Base-by-base conservation (phyloP, 2,113 vertebrate genomes). In the Pachypanchax playfairii region DNA sequence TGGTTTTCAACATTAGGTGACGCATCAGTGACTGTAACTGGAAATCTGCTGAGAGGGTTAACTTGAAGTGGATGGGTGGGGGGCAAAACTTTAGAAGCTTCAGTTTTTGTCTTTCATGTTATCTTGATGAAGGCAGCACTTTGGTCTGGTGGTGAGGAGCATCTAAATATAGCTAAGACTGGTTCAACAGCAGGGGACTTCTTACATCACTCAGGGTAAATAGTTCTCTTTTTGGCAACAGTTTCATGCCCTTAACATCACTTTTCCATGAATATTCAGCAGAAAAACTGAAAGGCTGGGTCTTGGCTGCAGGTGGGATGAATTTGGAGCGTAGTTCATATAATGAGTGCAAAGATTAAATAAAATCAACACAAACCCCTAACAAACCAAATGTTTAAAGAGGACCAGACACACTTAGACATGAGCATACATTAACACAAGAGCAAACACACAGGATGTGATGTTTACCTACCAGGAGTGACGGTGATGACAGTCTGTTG, bases 401-500 rank as follows among this genome's bases (percentile, higher is more conserved):
- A 58, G 17, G 38, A 36, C 15, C 25, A 26, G 5, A 61, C 61
- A 62, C 18, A 55, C 42, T 57, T 11, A 3, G 53, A 42, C 49
- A 53, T 52, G 55, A 58, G 57, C 61, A 33, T 42, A 48, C 50
- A 52, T 64, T 36, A 36, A 50, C 41, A 61, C 49, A 67, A 46
- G 59, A 20, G 55, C 24, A 41, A 55, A 55, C 70, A 54, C 25
- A 29, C 50, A 59, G 65, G 77, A 73, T 65, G 25, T 35, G 44
- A 31, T 88, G 86, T 91, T 91, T 91, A 87, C 83, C 73, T 73
- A 61, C 48, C 80, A 80, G 82, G 75, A 86, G 84, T 87, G 83
- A 86, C 53, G 60, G 80, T 53, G 87, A 86, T 88, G 89, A 91
- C 87, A 89, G 85, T 82, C 48, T 85, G 85, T 87, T 88, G 87